Evolutionary conservation across 2,113 vertebrate species (phyloP).

Genomic region (Nothobranchius furzeri): DNA sequence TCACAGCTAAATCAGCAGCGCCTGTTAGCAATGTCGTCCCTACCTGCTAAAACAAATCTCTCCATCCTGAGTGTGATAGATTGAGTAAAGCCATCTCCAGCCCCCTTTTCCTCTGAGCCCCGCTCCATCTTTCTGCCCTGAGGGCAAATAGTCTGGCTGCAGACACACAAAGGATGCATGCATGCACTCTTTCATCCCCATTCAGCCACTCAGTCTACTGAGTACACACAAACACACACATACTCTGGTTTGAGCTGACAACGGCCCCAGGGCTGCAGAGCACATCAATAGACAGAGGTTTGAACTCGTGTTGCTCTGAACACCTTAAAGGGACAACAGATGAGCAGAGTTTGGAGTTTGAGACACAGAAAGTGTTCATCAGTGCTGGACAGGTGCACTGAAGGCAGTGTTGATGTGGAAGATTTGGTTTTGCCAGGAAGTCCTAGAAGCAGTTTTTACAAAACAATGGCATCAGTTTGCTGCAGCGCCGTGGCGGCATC

Average conservation of each 20-base stretch:
- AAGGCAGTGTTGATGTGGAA: constrained; percentile 7
- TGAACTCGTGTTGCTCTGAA: constrained; percentile 25
- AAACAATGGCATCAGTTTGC: too few relatives aligned
- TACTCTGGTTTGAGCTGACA: constrained; percentile 5
- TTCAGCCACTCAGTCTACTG: too few relatives aligned
- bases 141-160: constrained; percentile 31
- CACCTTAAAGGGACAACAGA: constrained; percentile 22
- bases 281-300: constrained; percentile 41
- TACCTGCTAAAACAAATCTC: too few relatives aligned
- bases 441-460: not conserved
- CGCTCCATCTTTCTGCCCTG: constrained; percentile 20
- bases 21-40: too few relatives aligned
- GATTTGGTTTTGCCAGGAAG: not conserved
- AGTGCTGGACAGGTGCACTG: not conserved
- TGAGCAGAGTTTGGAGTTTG: constrained; percentile 27
- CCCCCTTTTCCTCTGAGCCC: constrained; percentile 21
- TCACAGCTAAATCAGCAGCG: too few relatives aligned
- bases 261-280: constrained; percentile 31
- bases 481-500: too few relatives aligned
- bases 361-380: not conserved
- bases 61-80: too few relatives aligned
- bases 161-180: too few relatives aligned
- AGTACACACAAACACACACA: constrained; percentile 20
- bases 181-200: too few relatives aligned
- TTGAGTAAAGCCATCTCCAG: constrained; percentile 25